Conservation (phyloP, 2,113 vertebrate genomes). For the Paradisaea rubra region DNA sequence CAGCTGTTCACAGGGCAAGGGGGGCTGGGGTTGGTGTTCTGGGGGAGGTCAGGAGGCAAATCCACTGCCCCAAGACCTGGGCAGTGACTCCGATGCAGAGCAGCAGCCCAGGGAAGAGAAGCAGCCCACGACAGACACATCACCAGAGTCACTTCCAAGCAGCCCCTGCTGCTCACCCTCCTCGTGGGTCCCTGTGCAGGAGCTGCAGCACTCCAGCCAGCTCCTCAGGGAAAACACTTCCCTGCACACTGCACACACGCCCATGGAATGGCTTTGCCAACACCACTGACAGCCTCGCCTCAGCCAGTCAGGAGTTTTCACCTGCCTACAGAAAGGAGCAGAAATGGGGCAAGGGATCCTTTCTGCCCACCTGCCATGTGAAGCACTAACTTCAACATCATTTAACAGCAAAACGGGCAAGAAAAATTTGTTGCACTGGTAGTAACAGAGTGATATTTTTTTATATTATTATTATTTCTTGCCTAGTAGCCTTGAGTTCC, state of each 20-base stretch:
- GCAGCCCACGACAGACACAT: rapidly evolving
- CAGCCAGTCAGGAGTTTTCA: background rate
- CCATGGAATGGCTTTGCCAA: too few relatives aligned
- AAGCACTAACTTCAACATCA: background rate
- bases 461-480: background rate
- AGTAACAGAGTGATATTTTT: background rate
- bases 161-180: background rate
- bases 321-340: background rate
- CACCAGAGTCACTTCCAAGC: too few relatives aligned
- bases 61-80: background rate
- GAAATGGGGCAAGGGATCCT: background rate
- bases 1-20: background rate
- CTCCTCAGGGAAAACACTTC: background rate
- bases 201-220: background rate
- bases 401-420: background rate
- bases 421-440: background rate
- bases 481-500: background rate
- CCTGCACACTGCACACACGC: background rate
- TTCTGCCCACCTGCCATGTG: background rate
- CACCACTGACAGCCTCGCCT: background rate
- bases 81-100: background rate
- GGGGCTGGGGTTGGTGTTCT: background rate
- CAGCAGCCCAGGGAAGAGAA: background rate
- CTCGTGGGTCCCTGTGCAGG: background rate
- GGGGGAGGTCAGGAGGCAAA: background rate